Conservation (phyloP, 2,113 vertebrate genomes). For the Vulpes lagopus region DNA sequence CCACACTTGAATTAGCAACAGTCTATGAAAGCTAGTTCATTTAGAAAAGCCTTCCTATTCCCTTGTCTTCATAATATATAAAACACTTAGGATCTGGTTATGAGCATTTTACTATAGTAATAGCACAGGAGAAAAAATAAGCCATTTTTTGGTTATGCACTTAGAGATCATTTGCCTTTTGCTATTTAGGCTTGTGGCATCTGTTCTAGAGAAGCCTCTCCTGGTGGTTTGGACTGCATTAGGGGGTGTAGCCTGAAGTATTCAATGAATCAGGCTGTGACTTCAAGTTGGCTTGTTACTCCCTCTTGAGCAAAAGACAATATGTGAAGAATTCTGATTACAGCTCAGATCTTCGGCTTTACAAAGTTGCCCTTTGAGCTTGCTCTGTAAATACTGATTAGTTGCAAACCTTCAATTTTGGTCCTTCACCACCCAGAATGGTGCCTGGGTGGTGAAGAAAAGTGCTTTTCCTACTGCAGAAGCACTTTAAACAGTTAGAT, state of each 20-base stretch:
- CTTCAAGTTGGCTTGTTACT: conserved; percentile 49
- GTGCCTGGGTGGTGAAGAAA: background rate
- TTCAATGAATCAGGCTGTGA: conserved; percentile 53
- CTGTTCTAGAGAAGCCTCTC: background rate
- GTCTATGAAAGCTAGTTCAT: conserved; percentile 21
- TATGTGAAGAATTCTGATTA: conserved; percentile 65
- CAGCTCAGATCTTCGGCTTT: conserved; percentile 64
- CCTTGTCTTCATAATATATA: conserved; percentile 30
- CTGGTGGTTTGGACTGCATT: background rate
- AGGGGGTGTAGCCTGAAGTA: background rate
- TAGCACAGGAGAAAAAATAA: background rate
- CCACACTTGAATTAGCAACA: background rate
- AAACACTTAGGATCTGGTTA: background rate
- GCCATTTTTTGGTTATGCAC: conserved; percentile 53
- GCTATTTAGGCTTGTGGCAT: conserved; percentile 18
- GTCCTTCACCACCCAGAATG: conserved; percentile 55
- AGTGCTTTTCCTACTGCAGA: conserved; percentile 44
- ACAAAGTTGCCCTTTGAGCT: conserved; percentile 63
- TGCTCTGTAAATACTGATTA: conserved; percentile 74
- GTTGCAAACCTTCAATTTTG: conserved; percentile 58
- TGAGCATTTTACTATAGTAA: conserved; percentile 11
- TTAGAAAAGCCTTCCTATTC: conserved; percentile 31
- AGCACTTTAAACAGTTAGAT: conserved; percentile 67
- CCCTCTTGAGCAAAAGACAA: conserved; percentile 37
- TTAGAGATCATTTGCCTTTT: conserved; percentile 53